Conservation (phyloP, 2,113 vertebrate genomes). For the Podocnemis expansa region DNA sequence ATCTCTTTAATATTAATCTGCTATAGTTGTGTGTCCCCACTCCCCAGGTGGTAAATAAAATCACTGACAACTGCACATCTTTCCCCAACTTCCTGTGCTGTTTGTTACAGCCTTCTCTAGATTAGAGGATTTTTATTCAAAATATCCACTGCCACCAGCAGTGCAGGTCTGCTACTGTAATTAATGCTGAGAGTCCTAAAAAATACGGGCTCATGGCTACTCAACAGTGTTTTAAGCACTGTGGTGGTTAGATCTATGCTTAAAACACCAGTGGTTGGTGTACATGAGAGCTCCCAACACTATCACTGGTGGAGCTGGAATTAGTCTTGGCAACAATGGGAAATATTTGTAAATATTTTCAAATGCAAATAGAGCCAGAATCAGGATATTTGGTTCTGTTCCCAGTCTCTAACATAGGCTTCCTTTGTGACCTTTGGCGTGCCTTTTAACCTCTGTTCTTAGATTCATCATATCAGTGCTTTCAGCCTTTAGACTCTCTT, state of each 20-base stretch:
- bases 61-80: neutral
- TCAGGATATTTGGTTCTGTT: constrained; percentile 1
- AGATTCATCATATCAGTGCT: constrained; percentile 13
- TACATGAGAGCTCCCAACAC: neutral
- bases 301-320: constrained; percentile 31
- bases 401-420: neutral
- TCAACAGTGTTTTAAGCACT: neutral
- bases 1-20: neutral
- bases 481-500: constrained; percentile 3
- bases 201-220: fast-evolving
- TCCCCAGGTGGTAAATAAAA: neutral
- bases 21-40: neutral
- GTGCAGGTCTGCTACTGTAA: neutral
- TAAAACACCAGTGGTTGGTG: neutral
- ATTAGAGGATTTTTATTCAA: neutral
- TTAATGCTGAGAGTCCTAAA: neutral
- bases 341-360: constrained; percentile 31
- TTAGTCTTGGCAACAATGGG: neutral
- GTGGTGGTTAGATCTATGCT: neutral
- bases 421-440: constrained; percentile 7
- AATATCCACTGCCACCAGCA: neutral
- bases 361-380: neutral
- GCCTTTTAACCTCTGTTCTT: neutral
- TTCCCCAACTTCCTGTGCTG: neutral
- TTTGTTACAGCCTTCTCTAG: neutral